Base-by-base conservation (phyloP, 2,113 vertebrate species). In the Tursiops truncatus region DNA sequence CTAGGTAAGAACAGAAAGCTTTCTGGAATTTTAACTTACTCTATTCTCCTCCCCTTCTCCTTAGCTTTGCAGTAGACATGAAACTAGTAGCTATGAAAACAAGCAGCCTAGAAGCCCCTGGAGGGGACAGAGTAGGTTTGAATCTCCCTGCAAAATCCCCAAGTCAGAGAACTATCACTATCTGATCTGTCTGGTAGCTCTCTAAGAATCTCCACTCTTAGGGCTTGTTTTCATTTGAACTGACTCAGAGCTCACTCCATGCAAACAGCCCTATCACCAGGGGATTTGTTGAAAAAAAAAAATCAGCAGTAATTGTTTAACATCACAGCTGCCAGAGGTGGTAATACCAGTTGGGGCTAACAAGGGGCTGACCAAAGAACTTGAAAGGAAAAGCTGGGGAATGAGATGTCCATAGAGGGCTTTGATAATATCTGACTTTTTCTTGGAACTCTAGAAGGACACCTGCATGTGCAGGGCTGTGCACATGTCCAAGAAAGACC, bases 221-320 rank as follows among this genome's bases (percentile, higher is more conserved):
- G 88, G 50, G n/a, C 17, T 58, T 71, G 36, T 95, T 76, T 95
- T 77, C 50, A 71, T 92, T 96, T 92, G 18, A 71, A 89, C 13
- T 89, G 92, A 94, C 92, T 89, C 53, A 23, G 63, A 62, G 53
- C 23, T 93, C 23, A 83, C 44, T 85, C 25, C 23, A 23, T 20
- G 56, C 47, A 62, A 63, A 81, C 3, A 53, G 36, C 33, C 13
- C 81, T 83, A 60, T 65, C 50, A 38, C 38, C 18, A n/a, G 84
- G 68, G 50, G 60, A 53, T 76, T 50, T 77, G 60, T 23, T 56
- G 60, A 0, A 11, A 28, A 8, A 33, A 26, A 56, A 38, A 44
- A 60, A 70, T 41, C 36, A 56, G 38, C 17, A 84, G n/a, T 36
- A 33, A 63, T 84, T 68, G 38, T 60, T 95, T 87, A 68, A 76